Percentiles rank a stretch among this genome's conserved stretches.
phyloP scores from a whole-genome alignment of 2,797 vertebrate species.

The Notolabrus celidotus region DNA sequence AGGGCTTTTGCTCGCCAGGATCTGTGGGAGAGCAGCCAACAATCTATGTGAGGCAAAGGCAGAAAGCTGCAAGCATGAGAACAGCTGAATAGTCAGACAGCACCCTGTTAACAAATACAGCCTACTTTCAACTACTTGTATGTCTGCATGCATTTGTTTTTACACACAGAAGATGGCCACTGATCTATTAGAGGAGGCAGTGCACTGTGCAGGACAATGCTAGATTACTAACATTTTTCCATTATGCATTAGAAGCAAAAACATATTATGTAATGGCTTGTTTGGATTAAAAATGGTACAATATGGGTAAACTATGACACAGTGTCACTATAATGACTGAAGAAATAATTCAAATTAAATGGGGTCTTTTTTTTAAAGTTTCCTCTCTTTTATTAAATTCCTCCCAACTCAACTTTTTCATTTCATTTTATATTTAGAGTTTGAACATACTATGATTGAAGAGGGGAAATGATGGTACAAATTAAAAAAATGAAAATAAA shows the following conservation, averaged over 20 bases:
- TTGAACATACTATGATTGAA: neutral
- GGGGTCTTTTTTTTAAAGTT: neutral
- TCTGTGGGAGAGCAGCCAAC: constrained; percentile 86
- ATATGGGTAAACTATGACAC: neutral
- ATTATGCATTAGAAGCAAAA: constrained; percentile 72
- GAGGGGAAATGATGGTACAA: neutral
- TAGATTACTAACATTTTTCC: constrained; percentile 57
- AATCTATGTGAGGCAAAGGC: constrained; percentile 85
- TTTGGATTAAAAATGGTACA: constrained; percentile 45
- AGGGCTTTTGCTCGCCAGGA: constrained; percentile 89
- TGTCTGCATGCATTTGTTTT: constrained; percentile 78
- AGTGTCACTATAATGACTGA: neutral
- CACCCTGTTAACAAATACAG: constrained; percentile 86
- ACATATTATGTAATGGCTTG: constrained; percentile 45
- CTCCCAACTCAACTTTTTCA: neutral
- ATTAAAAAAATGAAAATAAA: neutral
- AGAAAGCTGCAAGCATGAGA: constrained; percentile 68
- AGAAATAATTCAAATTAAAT: neutral
- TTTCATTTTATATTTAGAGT: neutral
- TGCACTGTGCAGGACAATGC: constrained; percentile 42
- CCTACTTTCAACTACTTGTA: constrained; percentile 69
- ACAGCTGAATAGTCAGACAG: constrained; percentile 72
- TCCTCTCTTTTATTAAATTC: neutral
- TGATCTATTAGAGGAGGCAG: constrained; percentile 59
- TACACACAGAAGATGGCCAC: constrained; percentile 69